These are phyloP conservation scores for Phalangium opilio DNA, from an alignment of 2,888 invertebrate species.

Conservation along the genomic window DNA sequence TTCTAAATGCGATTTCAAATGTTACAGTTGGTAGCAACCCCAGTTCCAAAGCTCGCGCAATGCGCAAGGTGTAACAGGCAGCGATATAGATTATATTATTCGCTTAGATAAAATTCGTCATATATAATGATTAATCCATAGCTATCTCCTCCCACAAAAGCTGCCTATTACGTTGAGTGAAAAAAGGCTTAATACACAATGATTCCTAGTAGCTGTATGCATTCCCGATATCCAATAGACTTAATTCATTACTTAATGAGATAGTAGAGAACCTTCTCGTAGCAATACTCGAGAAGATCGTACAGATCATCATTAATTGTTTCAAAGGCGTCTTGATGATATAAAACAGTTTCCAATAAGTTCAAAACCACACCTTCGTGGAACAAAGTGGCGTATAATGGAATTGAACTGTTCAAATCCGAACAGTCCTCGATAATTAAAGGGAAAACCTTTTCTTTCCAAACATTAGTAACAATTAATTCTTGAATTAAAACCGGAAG, in stretches of 20 bases:
- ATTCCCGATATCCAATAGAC: neutral
- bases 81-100: too few species aligned
- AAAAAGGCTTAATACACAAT: neutral
- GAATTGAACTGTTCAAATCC: conserved; percentile 6
- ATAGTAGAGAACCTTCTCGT: conserved; percentile 1
- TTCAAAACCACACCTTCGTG: conserved; percentile 9
- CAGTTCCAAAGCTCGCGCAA: too few species aligned
- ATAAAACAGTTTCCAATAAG: conserved; percentile 11
- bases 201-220: too few species aligned
- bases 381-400: conserved; percentile 9
- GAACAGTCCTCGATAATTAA: conserved; percentile 3
- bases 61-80: too few species aligned
- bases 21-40: too few species aligned
- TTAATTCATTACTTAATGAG: neutral
- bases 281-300: conserved; percentile 11
- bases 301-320: conserved; percentile 6
- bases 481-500: conserved; percentile 7
- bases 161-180: too few species aligned
- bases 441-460: conserved; percentile 12
- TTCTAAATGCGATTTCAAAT: too few species aligned
- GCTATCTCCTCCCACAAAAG: too few species aligned
- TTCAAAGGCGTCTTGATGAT: conserved; percentile 13
- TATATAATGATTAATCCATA: too few species aligned
- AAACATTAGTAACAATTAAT: conserved; percentile 8
- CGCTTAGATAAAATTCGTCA: too few species aligned